Evolutionary conservation across 2,888 invertebrate species (phyloP).

Genomic region (Drosophila algonquin): DNA sequence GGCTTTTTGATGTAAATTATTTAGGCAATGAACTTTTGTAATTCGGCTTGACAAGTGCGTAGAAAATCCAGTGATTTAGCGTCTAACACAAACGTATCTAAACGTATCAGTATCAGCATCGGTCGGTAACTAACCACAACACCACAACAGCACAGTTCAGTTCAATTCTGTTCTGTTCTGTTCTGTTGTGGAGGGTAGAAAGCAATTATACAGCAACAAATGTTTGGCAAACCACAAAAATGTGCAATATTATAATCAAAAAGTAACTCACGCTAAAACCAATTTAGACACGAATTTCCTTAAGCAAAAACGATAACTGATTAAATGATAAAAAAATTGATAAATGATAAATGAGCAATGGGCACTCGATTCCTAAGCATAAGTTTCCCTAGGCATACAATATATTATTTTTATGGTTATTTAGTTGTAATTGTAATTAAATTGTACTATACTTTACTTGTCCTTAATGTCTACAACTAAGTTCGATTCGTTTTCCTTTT

Average conservation of each 20-base stretch:
- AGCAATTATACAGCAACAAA: conserved; percentile 40
- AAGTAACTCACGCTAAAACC: conserved; percentile 33
- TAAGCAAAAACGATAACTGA: conserved; percentile 1
- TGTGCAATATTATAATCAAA: conserved; percentile 55
- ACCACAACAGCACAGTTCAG: background rate
- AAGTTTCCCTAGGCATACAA: conserved; percentile 55
- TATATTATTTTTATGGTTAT: conserved; percentile 66
- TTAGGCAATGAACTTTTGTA: conserved; percentile 66
- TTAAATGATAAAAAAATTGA: conserved; percentile 13
- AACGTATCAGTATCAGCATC: conserved; percentile 73
- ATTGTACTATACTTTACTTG: conserved; percentile 61
- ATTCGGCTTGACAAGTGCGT: conserved; percentile 57
- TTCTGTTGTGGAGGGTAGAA: conserved; percentile 10
- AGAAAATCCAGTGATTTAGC: conserved; percentile 70
- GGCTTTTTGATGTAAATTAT: conserved; percentile 66
- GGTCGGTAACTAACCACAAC: conserved; percentile 33
- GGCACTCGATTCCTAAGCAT: conserved; percentile 58
- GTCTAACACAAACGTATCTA: conserved; percentile 46
- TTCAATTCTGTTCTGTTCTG: background rate
- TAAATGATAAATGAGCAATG: conserved; percentile 51
- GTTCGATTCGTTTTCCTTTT: conserved; percentile 55
- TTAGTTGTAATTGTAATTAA: conserved; percentile 73
- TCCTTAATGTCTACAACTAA: conserved; percentile 44
- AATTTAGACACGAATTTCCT: conserved; percentile 48
- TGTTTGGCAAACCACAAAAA: conserved; percentile 42